Base-by-base conservation (phyloP, 2,113 vertebrate genomes). In the Ictalurus punctatus region DNA sequence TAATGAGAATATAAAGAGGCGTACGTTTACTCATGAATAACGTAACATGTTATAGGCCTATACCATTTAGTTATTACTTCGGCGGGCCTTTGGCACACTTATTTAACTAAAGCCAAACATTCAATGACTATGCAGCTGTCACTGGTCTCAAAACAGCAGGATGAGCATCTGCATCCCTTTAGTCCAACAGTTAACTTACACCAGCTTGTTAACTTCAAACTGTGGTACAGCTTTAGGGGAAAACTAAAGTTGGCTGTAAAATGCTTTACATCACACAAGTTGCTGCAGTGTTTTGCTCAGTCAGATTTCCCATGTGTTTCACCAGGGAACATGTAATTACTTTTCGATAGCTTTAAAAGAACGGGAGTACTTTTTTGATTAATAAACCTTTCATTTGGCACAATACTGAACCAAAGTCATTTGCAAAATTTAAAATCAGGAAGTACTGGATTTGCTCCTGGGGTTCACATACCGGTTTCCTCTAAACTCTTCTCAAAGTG, bases 101-200 rank as follows among this genome's bases (percentile, higher is more conserved):
- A 80, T 90, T 87, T 71, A 56, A 86, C 90, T 90, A 83, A 93
- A 88, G 90, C 83, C 37, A 83, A 82, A 85, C 27, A 21, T 48
- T 65, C 73, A 48, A 25, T 3, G 5, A 21, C 71, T 4, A 40
- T 2, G 10, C 40, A 23, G 12, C 74, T 2, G 40, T 27, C 25
- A 27, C 44, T 14, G 12, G 10, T 78, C 12, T 52, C 4, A 16
- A 56, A 80, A 30, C 27, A 54, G 27, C 27, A 80, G 78, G 25
- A 56, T 81, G 52, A 30, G 30, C 52, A 58, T 8, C 23, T 30
- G 52, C 52, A 81, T 65, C 61, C n/a, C 76, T 81, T 54, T 6
- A 34, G n/a, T 58, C 79, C 25, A 80, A 13, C 48, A 56, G 17
- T 16, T 25, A 48, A 48, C 21, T 44, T 4, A 0, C 5, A 40